Evolutionary conservation across 37 sponge, comb jelly and placozoan genomes (phyloP), one percentile per base, ranked within the genome.

Genomic region (Mnemiopsis leidyi): DNA sequence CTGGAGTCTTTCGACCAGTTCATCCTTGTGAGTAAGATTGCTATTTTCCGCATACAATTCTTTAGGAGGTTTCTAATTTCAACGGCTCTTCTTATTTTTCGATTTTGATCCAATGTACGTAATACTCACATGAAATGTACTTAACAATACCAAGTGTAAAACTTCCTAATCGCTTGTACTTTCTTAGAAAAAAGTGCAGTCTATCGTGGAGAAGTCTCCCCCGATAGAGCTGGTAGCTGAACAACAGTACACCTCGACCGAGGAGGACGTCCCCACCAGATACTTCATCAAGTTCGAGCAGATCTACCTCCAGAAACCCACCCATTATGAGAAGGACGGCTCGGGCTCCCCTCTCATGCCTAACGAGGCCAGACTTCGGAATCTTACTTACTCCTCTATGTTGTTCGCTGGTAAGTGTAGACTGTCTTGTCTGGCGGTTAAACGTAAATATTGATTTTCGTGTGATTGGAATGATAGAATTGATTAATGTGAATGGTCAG

Each of bases 1-100:
- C 93, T 99, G 94, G 99, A 99, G 95, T 99, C 99, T 0, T 99
- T 99, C 83, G 99, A 99, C 76, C 98, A 99, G 94, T 99, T 99
- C 93, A 99, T 99, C 61, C 90, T 32, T 40, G 90, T 85, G 61
- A 79, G 36, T 73, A 7, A 28, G 18, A 18, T 9, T 61, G 9
- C 68, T n/a, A n/a, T n/a, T n/a, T n/a, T n/a, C n/a, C n/a, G n/a
- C n/a, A n/a, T n/a, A n/a, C n/a, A n/a, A n/a, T n/a, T n/a, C n/a
- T n/a, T n/a, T n/a, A n/a, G n/a, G n/a, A n/a, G n/a, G n/a, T n/a
- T n/a, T n/a, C n/a, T n/a, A n/a, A n/a, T n/a, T n/a, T n/a, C n/a
- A n/a, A n/a, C n/a, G n/a, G n/a, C n/a, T n/a, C n/a, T n/a, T n/a
- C n/a, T n/a, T n/a, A n/a, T n/a, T n/a, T n/a, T n/a, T n/a, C n/a